These are phyloP conservation scores for Notarius lentiginosus DNA, from an alignment of 2,113 vertebrate genomes.

Conservation along the genomic window DNA sequence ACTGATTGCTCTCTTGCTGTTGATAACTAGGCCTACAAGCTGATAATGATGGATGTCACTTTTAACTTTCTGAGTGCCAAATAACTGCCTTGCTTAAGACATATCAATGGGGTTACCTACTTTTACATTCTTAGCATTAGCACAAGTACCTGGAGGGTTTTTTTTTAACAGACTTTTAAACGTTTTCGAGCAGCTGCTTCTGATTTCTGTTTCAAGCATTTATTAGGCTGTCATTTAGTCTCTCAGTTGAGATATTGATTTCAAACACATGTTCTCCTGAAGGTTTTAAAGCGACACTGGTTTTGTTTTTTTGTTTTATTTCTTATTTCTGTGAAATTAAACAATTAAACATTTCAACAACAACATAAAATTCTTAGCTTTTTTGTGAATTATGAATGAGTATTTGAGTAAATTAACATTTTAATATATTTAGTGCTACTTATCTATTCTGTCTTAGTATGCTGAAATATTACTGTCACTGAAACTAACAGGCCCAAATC, in stretches of 20 bases:
- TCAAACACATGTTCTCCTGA: background rate
- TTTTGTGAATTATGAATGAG: background rate
- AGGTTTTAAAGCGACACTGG: background rate
- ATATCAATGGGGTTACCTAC: slow-evolving; percentile 14
- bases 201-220: background rate
- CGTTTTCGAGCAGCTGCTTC: background rate
- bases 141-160: background rate
- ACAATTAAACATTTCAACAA: background rate
- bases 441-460: background rate
- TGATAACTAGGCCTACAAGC: slow-evolving; percentile 46
- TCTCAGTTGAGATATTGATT: background rate
- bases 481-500: too few relatives aligned
- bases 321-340: background rate
- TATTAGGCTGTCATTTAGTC: background rate
- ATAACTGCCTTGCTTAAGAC: slow-evolving; percentile 26
- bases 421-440: background rate
- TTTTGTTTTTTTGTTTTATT: background rate
- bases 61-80: slow-evolving; percentile 26
- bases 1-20: slow-evolving; percentile 43
- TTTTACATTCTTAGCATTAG: slow-evolving; percentile 24
- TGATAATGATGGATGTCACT: background rate
- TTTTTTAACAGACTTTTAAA: background rate
- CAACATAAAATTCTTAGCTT: background rate
- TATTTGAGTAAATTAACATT: background rate
- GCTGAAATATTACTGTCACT: too few relatives aligned